A percentile compares a stretch with the other conserved stretches of the same genome.
These are phyloP conservation scores for Vanacampus margaritifer DNA, from an alignment of 2,113 vertebrate genomes.

Conservation along the genomic window DNA sequence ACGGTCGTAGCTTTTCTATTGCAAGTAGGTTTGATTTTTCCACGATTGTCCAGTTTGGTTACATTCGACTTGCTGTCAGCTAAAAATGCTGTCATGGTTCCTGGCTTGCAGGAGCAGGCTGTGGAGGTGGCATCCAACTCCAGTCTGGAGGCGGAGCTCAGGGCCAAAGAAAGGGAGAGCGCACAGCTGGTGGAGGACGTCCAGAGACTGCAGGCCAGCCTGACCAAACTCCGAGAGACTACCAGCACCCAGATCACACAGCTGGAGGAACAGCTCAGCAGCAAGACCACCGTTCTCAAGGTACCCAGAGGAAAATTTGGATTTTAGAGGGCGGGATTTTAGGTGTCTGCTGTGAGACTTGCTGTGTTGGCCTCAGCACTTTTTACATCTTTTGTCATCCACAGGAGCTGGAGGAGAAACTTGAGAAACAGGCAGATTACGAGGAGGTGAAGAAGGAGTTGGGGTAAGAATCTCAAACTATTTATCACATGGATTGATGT, in stretches of 20 bases:
- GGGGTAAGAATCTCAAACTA: slow-evolving; percentile 75
- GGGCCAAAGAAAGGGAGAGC: slow-evolving; percentile 93
- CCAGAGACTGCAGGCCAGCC: slow-evolving; percentile 95
- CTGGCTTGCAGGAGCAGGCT: slow-evolving; percentile 77
- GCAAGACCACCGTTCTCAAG: slow-evolving; percentile 87
- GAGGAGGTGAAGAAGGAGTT: slow-evolving; percentile 98
- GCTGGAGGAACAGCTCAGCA: slow-evolving; percentile 91
- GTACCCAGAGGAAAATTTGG: slow-evolving; percentile 52
- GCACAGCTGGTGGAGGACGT: slow-evolving; percentile 95
- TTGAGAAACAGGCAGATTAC: slow-evolving; percentile 94
- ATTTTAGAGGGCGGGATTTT: slow-evolving; percentile 5
- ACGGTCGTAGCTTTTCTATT: no score
- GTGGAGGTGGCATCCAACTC: slow-evolving; percentile 82
- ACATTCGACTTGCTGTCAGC: neutral
- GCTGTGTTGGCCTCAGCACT: neutral
- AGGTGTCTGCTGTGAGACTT: neutral
- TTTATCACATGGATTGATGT: slow-evolving; percentile 22
- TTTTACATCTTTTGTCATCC: slow-evolving; percentile 35
- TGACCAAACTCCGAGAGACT: slow-evolving; percentile 90
- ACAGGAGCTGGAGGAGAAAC: slow-evolving; percentile 96
- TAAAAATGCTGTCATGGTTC: neutral
- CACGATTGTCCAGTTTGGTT: neutral
- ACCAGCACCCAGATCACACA: slow-evolving; percentile 90
- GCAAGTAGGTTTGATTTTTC: neutral
- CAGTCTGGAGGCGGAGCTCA: slow-evolving; percentile 90